Conservation (phyloP, 2,113 vertebrate genomes). For the Xiphorhynchus elegans region DNA sequence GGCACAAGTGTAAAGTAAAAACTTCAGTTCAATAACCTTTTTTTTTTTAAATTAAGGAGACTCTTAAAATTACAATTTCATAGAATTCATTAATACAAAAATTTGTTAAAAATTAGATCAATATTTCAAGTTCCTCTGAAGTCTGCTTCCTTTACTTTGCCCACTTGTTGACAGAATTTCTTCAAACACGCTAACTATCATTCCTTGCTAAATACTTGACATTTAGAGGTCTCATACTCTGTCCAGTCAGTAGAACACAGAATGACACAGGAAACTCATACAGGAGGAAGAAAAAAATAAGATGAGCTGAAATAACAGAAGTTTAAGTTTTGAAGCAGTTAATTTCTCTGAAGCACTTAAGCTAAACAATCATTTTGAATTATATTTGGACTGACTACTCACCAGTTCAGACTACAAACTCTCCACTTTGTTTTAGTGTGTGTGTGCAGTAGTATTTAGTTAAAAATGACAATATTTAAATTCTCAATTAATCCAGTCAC, state of each 20-base stretch:
- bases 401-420: background rate
- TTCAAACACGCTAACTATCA: background rate
- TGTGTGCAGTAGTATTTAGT: background rate
- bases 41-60: background rate
- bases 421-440: background rate
- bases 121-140: background rate
- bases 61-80: background rate
- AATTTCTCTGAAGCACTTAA: background rate
- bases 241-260: conserved; percentile 12
- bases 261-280: background rate
- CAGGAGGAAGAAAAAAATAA: background rate
- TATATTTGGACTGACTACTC: background rate
- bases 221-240: conserved; percentile 24
- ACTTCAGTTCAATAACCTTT: background rate
- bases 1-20: background rate
- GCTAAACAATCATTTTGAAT: background rate
- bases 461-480: background rate
- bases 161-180: background rate
- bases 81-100: background rate
- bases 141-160: background rate
- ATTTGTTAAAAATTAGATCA: background rate
- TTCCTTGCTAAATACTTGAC: conserved; percentile 28
- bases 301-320: background rate
- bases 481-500: background rate
- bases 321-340: background rate